phyloP scores from a whole-genome alignment of 1,140 invertebrate genomes.

The Metopolophium dirhodum region DNA sequence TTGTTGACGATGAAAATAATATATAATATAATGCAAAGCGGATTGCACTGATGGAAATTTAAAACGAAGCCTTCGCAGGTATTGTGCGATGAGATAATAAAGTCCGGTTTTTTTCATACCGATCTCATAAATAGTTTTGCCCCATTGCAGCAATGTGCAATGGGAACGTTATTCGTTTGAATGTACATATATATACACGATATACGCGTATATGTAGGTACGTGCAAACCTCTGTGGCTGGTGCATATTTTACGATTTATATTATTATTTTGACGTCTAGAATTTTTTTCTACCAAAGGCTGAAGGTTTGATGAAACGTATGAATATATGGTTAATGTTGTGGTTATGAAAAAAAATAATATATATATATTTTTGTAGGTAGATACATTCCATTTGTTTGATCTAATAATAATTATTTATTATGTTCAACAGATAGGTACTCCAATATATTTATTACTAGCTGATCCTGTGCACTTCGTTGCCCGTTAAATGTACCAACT shows the following conservation, averaged over 20 bases:
- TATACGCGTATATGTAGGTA: background rate
- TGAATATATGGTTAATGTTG: background rate
- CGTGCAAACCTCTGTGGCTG: background rate
- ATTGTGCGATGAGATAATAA: conserved; percentile 13
- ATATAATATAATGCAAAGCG: background rate
- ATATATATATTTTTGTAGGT: no score
- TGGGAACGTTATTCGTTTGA: background rate
- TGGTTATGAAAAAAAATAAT: background rate
- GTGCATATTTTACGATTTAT: conserved; percentile 35
- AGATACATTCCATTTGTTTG: background rate
- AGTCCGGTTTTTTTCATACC: conserved; percentile 20
- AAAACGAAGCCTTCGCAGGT: background rate
- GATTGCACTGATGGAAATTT: background rate
- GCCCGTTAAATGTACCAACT: no score
- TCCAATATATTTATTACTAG: background rate
- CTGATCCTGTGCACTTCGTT: no score
- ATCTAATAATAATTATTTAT: background rate
- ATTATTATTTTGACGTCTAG: conserved; percentile 1
- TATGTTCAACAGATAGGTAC: background rate
- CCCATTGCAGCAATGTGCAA: conserved; percentile 5
- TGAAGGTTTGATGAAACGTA: background rate
- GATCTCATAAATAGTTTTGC: conserved; percentile 33
- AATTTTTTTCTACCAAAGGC: background rate
- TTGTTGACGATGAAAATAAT: background rate
- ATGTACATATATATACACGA: background rate